A percentile compares a stretch with the other conserved stretches of the same genome.
phyloP scores from a whole-genome alignment of 2,888 invertebrate species.

The Polyommatus iphigenia region DNA sequence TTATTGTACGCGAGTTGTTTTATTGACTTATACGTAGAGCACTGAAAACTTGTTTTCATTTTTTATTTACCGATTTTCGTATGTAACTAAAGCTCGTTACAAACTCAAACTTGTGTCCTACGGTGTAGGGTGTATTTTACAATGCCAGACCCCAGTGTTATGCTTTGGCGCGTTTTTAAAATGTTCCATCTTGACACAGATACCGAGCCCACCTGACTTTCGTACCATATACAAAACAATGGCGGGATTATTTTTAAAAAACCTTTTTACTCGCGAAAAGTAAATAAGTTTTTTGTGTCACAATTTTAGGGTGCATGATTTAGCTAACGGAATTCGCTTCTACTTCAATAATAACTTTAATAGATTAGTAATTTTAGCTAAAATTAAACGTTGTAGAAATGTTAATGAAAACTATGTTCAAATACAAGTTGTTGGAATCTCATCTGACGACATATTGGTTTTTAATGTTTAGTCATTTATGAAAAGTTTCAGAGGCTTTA shows the following conservation, averaged over 20 bases:
- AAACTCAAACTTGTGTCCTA: background rate
- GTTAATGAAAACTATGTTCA: background rate
- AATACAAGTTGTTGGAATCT: no score
- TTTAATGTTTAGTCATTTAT: no score
- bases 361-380: background rate
- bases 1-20: background rate
- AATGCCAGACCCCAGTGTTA: slow-evolving; percentile 36
- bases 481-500: background rate
- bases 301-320: background rate
- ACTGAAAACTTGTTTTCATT: background rate
- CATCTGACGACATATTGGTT: no score
- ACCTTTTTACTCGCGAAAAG: slow-evolving; percentile 24
- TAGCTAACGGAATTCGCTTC: background rate
- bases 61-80: slow-evolving; percentile 15
- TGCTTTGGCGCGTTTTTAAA: slow-evolving; percentile 50
- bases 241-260: slow-evolving; percentile 34
- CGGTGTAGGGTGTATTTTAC: slow-evolving; percentile 30
- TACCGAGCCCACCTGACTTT: slow-evolving; percentile 52
- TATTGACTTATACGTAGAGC: background rate
- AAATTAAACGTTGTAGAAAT: background rate
- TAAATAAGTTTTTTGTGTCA: slow-evolving; percentile 13
- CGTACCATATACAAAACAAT: slow-evolving; percentile 39
- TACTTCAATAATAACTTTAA: background rate
- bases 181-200: slow-evolving; percentile 61
- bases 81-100: background rate